These are phyloP conservation scores for Chloroceryle aenea DNA, from an alignment of 2,113 vertebrate species.

Conservation along the genomic window DNA sequence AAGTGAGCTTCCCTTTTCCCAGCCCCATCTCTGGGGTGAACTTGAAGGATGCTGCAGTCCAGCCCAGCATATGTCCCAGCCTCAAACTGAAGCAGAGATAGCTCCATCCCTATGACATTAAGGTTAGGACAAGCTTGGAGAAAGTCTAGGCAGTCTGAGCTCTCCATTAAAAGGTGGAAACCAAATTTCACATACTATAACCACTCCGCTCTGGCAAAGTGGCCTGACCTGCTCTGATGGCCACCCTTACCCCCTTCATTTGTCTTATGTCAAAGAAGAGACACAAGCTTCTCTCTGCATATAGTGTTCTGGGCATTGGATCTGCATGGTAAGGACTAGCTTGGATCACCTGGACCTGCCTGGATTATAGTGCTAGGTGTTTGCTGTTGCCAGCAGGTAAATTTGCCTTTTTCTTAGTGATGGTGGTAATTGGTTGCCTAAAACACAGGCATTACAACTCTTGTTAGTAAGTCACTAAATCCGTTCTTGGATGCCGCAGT, in stretches of 20 bases:
- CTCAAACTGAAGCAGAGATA: neutral
- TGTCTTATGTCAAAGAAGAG: neutral
- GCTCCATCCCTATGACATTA: neutral
- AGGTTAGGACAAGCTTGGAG: neutral
- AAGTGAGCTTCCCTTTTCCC: neutral
- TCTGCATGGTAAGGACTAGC: neutral
- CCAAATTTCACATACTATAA: neutral
- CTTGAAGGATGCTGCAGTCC: neutral
- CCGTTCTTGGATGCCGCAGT: neutral
- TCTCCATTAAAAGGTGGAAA: neutral
- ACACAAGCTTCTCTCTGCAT: neutral
- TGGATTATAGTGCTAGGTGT: neutral
- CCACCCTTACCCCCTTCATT: neutral
- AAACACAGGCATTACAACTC: neutral
- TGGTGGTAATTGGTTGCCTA: neutral
- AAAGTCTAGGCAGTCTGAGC: neutral
- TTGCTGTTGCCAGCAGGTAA: neutral
- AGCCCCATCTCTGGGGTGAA: neutral
- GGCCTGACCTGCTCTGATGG: neutral
- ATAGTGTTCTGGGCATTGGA: neutral
- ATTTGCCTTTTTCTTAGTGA: neutral
- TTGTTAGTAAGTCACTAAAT: neutral
- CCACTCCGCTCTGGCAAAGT: neutral
- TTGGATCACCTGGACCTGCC: neutral
- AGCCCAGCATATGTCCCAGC: neutral